phyloP scores from a whole-genome alignment of 2,113 vertebrate species.

The Hylia prasina region DNA sequence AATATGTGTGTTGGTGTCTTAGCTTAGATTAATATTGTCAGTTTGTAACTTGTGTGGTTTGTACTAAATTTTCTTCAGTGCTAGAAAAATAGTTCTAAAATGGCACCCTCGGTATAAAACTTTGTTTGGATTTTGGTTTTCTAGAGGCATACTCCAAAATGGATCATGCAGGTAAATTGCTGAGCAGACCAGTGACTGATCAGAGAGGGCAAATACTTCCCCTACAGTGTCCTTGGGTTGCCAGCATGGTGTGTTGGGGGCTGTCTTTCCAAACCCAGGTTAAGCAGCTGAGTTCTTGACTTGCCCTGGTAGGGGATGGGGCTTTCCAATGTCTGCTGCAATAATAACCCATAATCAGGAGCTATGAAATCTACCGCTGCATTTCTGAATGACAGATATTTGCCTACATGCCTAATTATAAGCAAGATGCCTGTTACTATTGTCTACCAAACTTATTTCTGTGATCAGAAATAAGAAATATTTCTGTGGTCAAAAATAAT shows the following conservation, averaged over 20 bases:
- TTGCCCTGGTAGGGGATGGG: background rate
- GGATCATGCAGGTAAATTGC: background rate
- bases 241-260: background rate
- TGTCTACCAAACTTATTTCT: background rate
- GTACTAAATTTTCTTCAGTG: background rate
- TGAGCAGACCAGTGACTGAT: background rate
- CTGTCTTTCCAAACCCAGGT: background rate
- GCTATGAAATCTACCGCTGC: background rate
- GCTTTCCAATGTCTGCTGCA: background rate
- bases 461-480: background rate
- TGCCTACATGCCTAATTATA: background rate
- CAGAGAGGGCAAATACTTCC: background rate
- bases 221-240: background rate
- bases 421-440: background rate
- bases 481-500: background rate
- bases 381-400: background rate
- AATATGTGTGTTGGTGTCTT: background rate
- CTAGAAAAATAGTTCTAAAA: background rate
- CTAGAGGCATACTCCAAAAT: background rate
- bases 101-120: background rate
- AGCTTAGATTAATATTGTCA: constrained; percentile 16
- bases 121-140: background rate
- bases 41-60: background rate
- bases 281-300: background rate
- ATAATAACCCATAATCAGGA: background rate